These are phyloP conservation scores for Steinernema khuongi DNA, from an alignment of 1,140 invertebrate species.

Conservation along the genomic window DNA sequence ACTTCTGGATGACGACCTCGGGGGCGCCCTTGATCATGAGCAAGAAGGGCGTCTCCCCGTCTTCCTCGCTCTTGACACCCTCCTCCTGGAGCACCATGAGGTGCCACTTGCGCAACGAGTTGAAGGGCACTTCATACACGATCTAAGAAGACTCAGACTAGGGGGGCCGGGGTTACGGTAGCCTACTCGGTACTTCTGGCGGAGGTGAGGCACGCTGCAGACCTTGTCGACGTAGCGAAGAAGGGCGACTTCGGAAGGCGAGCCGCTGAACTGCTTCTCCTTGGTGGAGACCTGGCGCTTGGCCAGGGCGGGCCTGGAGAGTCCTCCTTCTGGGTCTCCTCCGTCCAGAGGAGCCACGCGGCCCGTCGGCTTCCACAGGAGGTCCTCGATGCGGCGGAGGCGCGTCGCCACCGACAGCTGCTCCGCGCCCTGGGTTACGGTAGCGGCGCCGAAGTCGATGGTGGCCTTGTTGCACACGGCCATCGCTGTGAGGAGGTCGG, in stretches of 20 bases:
- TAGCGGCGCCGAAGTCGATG: not conserved
- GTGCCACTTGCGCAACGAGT: constrained; percentile 53
- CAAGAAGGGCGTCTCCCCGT: constrained; percentile 35
- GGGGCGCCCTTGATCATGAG: constrained; percentile 53
- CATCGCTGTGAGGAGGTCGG: not conserved
- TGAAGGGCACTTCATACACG: constrained; percentile 56
- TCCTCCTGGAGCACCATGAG: constrained; percentile 39
- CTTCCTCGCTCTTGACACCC: not conserved
- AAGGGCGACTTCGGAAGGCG: constrained; percentile 49
- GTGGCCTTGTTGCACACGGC: constrained; percentile 8
- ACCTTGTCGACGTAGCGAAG: constrained; percentile 34
- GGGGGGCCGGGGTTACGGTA: not conserved
- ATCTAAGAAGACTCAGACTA: constrained; percentile 26
- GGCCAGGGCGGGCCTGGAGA: not conserved
- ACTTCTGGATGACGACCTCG: constrained; percentile 50
- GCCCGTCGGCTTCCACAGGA: not conserved
- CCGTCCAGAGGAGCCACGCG: not conserved
- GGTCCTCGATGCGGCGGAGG: constrained; percentile 2
- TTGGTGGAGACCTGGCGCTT: not conserved
- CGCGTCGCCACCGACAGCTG: constrained; percentile 3
- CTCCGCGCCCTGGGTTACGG: not conserved
- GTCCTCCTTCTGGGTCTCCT: not conserved
- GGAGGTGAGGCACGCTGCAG: constrained; percentile 28
- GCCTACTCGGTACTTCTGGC: constrained; percentile 26
- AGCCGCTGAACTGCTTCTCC: not conserved